Conservation (phyloP, 2,888 invertebrate genomes). For the Drosophila stalkeri region DNA sequence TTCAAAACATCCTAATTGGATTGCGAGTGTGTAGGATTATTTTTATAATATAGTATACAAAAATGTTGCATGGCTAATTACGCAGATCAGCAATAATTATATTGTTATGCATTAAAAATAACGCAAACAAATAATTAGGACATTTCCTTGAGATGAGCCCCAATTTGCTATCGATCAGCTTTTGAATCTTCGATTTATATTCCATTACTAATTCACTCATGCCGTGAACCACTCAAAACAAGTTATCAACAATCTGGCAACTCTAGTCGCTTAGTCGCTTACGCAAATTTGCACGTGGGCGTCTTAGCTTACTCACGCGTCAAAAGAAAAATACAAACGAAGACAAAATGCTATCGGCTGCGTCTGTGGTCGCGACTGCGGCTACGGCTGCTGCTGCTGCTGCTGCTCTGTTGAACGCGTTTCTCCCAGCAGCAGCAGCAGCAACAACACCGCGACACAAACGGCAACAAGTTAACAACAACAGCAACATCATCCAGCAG, state of each 20-base stretch:
- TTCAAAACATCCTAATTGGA: slow-evolving; percentile 52
- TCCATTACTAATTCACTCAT: slow-evolving; percentile 8
- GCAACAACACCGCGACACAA: slow-evolving; percentile 38
- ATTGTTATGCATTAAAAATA: neutral
- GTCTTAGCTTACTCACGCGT: slow-evolving; percentile 80
- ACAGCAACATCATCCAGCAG: slow-evolving; percentile 42
- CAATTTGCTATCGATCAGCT: slow-evolving; percentile 42
- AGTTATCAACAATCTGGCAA: slow-evolving; percentile 62
- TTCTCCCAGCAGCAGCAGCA: slow-evolving; percentile 60
- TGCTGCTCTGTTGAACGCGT: slow-evolving; percentile 63
- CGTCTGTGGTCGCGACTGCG: neutral
- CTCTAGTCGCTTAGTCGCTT: slow-evolving; percentile 50
- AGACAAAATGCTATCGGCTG: slow-evolving; percentile 72
- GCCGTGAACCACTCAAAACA: slow-evolving; percentile 18
- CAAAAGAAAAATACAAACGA: slow-evolving; percentile 80
- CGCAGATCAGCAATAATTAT: neutral
- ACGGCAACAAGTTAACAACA: slow-evolving; percentile 56
- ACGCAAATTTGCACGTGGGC: slow-evolving; percentile 82
- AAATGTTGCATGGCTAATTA: neutral
- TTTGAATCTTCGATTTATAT: slow-evolving; percentile 22
- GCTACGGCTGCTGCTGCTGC: slow-evolving; percentile 13
- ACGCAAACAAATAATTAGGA: no score
- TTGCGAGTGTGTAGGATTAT: neutral
- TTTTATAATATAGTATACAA: neutral
- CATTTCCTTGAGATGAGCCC: neutral